These are phyloP conservation scores for Drosophila pectinifera DNA, from an alignment of 1,140 invertebrate species.

Conservation along the genomic window DNA sequence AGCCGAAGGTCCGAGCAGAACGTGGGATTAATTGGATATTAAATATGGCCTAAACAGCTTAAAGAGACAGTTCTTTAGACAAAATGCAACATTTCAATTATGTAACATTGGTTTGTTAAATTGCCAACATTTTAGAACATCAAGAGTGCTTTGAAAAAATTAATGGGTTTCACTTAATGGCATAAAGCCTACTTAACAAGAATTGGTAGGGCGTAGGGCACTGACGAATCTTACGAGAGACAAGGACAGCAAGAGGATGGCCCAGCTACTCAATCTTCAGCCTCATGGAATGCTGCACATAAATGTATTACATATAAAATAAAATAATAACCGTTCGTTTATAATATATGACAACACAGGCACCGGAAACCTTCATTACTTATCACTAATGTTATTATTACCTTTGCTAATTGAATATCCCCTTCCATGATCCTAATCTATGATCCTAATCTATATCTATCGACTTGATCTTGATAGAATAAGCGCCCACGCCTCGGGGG, in stretches of 20 bases:
- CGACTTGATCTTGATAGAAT: constrained; percentile 16
- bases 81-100: constrained; percentile 19
- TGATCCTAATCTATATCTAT: constrained; percentile 11
- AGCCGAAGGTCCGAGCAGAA: constrained; percentile 29
- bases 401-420: neutral
- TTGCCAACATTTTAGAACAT: neutral
- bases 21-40: constrained; percentile 4
- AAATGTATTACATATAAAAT: no score
- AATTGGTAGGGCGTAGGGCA: no score
- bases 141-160: no score
- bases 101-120: neutral
- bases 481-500: constrained; percentile 36
- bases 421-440: constrained; percentile 6
- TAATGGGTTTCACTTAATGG: no score
- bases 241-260: no score
- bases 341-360: no score
- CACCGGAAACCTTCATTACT: no score
- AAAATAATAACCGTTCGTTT: no score
- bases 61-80: neutral
- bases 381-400: neutral
- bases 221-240: no score
- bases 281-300: no score
- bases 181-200: no score
- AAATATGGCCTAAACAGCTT: constrained; percentile 8
- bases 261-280: no score